Base-by-base conservation (phyloP, 1,140 invertebrate species). In the Drosophila auraria region DNA sequence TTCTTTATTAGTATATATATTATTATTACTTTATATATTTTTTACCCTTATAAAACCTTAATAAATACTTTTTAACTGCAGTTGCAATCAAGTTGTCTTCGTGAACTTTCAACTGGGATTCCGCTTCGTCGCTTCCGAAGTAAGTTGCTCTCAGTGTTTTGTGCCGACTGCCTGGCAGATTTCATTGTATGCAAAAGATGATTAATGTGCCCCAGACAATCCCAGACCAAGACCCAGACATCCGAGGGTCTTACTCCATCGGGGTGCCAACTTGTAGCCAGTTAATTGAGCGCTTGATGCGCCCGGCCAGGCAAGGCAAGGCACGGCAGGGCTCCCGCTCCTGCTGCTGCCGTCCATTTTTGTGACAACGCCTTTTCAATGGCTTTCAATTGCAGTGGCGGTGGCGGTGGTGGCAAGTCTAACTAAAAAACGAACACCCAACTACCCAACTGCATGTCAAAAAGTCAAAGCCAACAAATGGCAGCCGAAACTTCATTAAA, bases 131-230 rank as follows among this genome's bases (percentile, higher is more conserved):
- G 62, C 62, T 8, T 61, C 12, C 2, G 9, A 25, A 15, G n/a
- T 23, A 38, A 42, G 23, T 68, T 68, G 23, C 47, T 54, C 11
- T 54, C 68, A 71, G 33, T 71, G 64, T 25, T 74, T 49, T 60
- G 60, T 33, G 15, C 51, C 44, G 30, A 75, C 38, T 75, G 38
- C 62, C 50, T 68, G 54, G 49, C 23, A 51, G 58, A 66, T 71
- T 75, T 87, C 73, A 69, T 87, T 89, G 66, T 89, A 87, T 87
- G 84, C 84, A 75, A 84, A 82, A 89, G 51, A 89, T 89, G 84
- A 87, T 87, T 87, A 87, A 87, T 87, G 86, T 81, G 61, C 57
- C 70, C 51, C 69, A 69, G 69, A 68, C 72, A 56, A 61, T 65
- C 69, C 50, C 27, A 64, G 59, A 38, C 53, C 38, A 7, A 73